Evolutionary conservation across 2,888 invertebrate genomes (phyloP).

Genomic region (Tethea ocularis): DNA sequence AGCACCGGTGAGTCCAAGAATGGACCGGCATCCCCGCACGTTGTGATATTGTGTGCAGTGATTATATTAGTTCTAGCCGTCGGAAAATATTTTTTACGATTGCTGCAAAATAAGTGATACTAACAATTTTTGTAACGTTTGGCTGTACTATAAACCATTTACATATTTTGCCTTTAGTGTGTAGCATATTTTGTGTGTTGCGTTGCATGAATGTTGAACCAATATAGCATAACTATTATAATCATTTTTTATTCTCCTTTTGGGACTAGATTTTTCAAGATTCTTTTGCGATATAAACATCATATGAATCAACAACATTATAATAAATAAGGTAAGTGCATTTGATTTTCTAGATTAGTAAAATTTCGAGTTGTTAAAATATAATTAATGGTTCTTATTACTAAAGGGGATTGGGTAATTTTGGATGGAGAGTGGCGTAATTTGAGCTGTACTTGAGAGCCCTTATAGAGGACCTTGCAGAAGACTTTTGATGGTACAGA

Average conservation of each 20-base stretch:
- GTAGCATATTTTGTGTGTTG: slow-evolving; percentile 43
- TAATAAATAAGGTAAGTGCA: slow-evolving; percentile 47
- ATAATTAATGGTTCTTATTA: not conserved
- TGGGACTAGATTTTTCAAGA: slow-evolving; percentile 21
- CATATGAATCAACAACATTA: slow-evolving; percentile 18
- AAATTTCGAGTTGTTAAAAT: not conserved
- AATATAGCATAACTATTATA: slow-evolving; percentile 19
- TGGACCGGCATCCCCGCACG: slow-evolving; percentile 74
- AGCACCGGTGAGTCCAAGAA: slow-evolving; percentile 74
- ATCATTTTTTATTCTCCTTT: slow-evolving; percentile 6
- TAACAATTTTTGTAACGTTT: slow-evolving; percentile 38
- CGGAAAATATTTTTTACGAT: slow-evolving; percentile 68
- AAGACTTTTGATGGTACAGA: too few relatives aligned
- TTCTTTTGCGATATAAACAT: slow-evolving; percentile 8
- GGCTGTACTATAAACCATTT: slow-evolving; percentile 39
- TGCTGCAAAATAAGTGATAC: slow-evolving; percentile 63
- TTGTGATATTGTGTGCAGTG: slow-evolving; percentile 79
- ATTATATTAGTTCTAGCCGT: slow-evolving; percentile 73
- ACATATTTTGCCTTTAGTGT: slow-evolving; percentile 33
- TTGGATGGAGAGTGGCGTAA: too few relatives aligned
- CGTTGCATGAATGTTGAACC: slow-evolving; percentile 60
- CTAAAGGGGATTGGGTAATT: too few relatives aligned
- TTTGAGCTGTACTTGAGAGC: too few relatives aligned
- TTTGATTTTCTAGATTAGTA: slow-evolving; percentile 20
- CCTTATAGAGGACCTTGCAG: not conserved